Evolutionary conservation across 2,113 vertebrate species (phyloP).

Genomic region (Ranitomeya variabilis): DNA sequence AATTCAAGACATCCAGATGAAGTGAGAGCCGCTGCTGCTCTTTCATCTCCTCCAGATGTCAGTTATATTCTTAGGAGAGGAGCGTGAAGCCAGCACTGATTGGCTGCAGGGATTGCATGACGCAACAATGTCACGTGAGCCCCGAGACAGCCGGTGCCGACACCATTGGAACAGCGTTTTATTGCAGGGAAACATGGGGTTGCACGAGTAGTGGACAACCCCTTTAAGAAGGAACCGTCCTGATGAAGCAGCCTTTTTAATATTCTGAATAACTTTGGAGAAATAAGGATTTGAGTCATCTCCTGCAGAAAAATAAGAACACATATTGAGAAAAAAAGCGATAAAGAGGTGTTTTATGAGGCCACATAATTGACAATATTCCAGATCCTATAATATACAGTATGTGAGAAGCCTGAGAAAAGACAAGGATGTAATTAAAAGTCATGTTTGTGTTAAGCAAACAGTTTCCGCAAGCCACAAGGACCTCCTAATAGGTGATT

Average conservation of each 20-base stretch:
- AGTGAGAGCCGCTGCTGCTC: too few relatives aligned
- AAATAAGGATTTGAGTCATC: not conserved
- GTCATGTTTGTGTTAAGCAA: conserved; percentile 27
- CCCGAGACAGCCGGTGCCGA: too few relatives aligned
- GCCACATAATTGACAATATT: conserved; percentile 17
- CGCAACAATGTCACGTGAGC: too few relatives aligned
- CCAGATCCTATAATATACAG: not conserved
- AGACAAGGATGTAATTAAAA: conserved; percentile 36
- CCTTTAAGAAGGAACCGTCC: not conserved
- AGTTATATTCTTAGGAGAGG: too few relatives aligned
- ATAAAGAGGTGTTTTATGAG: conserved; percentile 14
- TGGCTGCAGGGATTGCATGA: too few relatives aligned
- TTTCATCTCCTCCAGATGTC: too few relatives aligned
- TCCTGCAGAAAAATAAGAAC: not conserved
- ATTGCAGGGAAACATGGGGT: too few relatives aligned
- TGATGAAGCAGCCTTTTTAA: too few relatives aligned
- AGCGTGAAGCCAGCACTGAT: too few relatives aligned
- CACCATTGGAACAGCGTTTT: too few relatives aligned
- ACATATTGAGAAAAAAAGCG: not conserved
- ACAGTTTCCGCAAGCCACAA: not conserved
- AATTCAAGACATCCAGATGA: too few relatives aligned
- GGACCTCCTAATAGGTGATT: conserved; percentile 22
- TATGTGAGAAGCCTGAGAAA: not conserved
- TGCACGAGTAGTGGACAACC: too few relatives aligned
- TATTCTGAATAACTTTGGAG: not conserved